These are phyloP conservation scores for Epistrophe eligans DNA, from an alignment of 2,888 invertebrate species.

Conservation along the genomic window DNA sequence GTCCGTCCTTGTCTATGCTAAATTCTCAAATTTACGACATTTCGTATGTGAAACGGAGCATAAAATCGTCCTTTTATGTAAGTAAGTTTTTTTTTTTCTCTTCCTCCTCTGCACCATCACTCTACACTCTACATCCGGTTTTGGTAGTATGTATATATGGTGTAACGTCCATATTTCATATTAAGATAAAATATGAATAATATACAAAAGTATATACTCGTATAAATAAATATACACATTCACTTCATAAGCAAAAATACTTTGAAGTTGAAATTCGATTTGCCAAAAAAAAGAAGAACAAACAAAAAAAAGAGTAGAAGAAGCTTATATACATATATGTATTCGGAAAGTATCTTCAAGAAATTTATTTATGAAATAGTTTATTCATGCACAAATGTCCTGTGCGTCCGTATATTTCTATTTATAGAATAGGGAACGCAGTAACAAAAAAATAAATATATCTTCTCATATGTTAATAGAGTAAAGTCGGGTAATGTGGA, in stretches of 20 bases:
- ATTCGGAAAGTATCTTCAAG: constrained; percentile 53
- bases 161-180: constrained; percentile 60
- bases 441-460: neutral
- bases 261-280: constrained; percentile 73
- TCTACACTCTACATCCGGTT: constrained; percentile 8
- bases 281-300: constrained; percentile 18
- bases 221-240: constrained; percentile 39
- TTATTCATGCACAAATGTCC: constrained; percentile 36
- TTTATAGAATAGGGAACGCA: constrained; percentile 8
- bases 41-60: constrained; percentile 72
- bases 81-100: constrained; percentile 12
- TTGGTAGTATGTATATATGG: no score
- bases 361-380: constrained; percentile 62
- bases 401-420: neutral
- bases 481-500: no score
- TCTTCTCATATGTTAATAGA: constrained; percentile 40
- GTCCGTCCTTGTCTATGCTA: constrained; percentile 48
- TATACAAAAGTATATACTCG: constrained; percentile 34
- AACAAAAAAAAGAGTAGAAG: neutral
- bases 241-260: constrained; percentile 18
- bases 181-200: constrained; percentile 71
- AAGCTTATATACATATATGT: neutral
- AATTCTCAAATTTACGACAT: constrained; percentile 74
- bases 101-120: neutral
- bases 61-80: constrained; percentile 70